Evolutionary conservation across 2,888 invertebrate species (phyloP).

Genomic region (Euplagia quadripunctaria): DNA sequence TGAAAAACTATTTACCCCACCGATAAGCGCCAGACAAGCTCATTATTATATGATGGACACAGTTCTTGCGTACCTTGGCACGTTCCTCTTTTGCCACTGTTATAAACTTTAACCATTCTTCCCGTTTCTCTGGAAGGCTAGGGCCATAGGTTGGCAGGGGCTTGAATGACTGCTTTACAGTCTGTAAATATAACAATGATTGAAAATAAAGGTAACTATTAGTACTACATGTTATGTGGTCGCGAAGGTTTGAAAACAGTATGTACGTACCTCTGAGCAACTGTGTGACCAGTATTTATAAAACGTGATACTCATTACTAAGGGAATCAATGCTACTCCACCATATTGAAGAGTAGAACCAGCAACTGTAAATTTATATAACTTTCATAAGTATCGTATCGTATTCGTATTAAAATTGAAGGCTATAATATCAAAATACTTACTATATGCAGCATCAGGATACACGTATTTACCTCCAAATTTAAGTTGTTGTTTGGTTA

Average conservation of each 20-base stretch:
- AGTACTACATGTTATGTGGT: neutral
- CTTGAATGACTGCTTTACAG: neutral
- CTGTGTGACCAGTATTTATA: constrained; percentile 72
- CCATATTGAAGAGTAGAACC: constrained; percentile 74
- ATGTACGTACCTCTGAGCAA: constrained; percentile 63
- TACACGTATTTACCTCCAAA: constrained; percentile 88
- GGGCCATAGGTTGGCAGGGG: neutral
- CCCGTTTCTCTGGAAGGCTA: neutral
- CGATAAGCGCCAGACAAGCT: neutral
- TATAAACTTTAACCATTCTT: neutral
- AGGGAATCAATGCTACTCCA: constrained; percentile 77
- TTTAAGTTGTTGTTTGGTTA: constrained; percentile 87
- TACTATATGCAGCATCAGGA: constrained; percentile 89
- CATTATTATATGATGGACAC: neutral
- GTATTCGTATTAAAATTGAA: neutral
- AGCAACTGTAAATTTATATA: constrained; percentile 68
- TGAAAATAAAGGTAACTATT: neutral
- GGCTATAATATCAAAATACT: constrained; percentile 46
- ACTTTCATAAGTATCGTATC: neutral
- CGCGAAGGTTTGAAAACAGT: too few species aligned
- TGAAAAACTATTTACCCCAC: neutral
- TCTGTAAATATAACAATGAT: neutral
- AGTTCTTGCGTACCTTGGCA: neutral
- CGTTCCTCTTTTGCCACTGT: neutral
- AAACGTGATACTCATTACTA: constrained; percentile 69